A percentile compares a stretch with the other conserved stretches of the same genome.
Conservation (phyloP, 2,113 vertebrate genomes). For the Saccopteryx bilineata region DNA sequence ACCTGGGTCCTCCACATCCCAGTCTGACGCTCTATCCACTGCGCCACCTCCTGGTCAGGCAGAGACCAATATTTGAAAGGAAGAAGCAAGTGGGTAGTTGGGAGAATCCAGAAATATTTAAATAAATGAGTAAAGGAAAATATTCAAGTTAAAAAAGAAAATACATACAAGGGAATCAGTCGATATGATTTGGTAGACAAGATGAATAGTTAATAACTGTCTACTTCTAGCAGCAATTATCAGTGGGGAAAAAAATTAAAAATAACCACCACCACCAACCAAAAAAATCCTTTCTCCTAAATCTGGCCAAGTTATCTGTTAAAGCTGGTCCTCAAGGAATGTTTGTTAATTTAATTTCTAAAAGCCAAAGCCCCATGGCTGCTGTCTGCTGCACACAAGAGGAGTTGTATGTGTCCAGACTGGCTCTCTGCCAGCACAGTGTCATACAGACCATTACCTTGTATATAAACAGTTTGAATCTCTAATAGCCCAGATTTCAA, state of each 20-base stretch:
- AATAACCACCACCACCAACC: background rate
- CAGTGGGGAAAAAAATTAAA: slow-evolving; percentile 17
- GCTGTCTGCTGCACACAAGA: slow-evolving; percentile 65
- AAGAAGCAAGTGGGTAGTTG: background rate
- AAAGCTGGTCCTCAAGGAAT: slow-evolving; percentile 71
- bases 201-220: slow-evolving; percentile 34
- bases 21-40: too few relatives aligned
- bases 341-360: slow-evolving; percentile 78
- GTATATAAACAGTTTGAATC: slow-evolving; percentile 84
- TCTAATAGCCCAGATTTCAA: slow-evolving; percentile 71
- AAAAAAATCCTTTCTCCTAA: slow-evolving; percentile 53
- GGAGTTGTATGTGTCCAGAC: slow-evolving; percentile 71
- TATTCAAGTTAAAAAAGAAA: slow-evolving; percentile 7
- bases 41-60: too few relatives aligned
- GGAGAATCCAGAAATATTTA: background rate
- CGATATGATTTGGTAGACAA: background rate
- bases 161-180: background rate
- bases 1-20: too few relatives aligned
- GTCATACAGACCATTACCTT: slow-evolving; percentile 80
- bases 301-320: slow-evolving; percentile 63
- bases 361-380: slow-evolving; percentile 41
- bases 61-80: background rate
- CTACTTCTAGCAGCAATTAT: slow-evolving; percentile 52
- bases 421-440: slow-evolving; percentile 77
- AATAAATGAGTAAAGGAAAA: background rate